Evolutionary conservation across 2,113 vertebrate species (phyloP).

Genomic region (Notothenia rossii): DNA sequence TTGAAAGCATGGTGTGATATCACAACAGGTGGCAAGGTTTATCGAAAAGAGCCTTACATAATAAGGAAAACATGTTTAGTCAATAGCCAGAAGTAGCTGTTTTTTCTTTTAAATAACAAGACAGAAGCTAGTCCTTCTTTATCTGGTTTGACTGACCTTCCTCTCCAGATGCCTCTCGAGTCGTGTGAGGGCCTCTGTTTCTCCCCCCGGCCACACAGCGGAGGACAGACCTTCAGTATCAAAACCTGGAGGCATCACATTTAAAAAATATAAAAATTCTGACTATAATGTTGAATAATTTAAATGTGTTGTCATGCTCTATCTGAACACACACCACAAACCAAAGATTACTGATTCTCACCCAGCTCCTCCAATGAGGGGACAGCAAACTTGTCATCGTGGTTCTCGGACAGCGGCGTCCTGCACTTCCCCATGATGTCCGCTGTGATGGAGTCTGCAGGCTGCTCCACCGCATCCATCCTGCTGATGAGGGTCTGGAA

Average conservation of each 20-base stretch:
- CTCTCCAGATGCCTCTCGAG: conserved; percentile 94
- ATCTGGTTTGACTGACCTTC: conserved; percentile 84
- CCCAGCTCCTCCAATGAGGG: conserved; percentile 96
- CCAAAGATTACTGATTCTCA: conserved; percentile 61
- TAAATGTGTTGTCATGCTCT: no score
- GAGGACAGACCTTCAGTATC: conserved; percentile 86
- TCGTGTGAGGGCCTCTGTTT: conserved; percentile 92
- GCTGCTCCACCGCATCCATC: conserved; percentile 93
- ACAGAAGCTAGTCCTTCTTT: neutral
- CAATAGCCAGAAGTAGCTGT: no score
- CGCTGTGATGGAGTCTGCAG: conserved; percentile 91
- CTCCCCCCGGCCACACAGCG: conserved; percentile 93
- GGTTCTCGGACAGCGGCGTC: conserved; percentile 94
- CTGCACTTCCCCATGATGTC: conserved; percentile 91
- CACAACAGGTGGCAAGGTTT: neutral
- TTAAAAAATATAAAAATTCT: neutral
- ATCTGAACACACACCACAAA: no score
- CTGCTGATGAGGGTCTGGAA: conserved; percentile 97
- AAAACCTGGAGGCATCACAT: conserved; percentile 85
- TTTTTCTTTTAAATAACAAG: neutral
- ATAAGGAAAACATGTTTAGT: no score
- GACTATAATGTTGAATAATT: neutral
- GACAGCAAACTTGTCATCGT: conserved; percentile 96
- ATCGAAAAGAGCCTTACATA: no score
- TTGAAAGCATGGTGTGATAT: neutral